phyloP scores from a whole-genome alignment of 2,888 invertebrate genomes.

The Crocallis elinguaria region DNA sequence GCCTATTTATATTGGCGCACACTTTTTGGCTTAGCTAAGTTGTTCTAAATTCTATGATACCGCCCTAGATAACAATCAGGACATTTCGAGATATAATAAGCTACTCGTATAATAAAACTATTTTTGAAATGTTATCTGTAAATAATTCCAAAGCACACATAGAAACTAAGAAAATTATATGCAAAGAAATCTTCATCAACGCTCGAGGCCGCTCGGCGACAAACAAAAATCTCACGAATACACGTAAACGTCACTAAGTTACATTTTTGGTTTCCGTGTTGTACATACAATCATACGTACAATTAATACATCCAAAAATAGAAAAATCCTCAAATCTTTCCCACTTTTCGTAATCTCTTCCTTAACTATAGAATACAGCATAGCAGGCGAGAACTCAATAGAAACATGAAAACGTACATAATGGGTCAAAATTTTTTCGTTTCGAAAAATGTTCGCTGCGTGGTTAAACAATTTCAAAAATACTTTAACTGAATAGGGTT shows the following conservation, averaged over 20 bases:
- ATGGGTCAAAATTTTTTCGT: slow-evolving; percentile 45
- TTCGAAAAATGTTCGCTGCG: slow-evolving; percentile 45
- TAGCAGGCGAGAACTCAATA: slow-evolving; percentile 28
- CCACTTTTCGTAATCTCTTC: slow-evolving; percentile 27
- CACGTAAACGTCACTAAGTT: slow-evolving; percentile 52
- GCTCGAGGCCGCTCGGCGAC: slow-evolving; percentile 29
- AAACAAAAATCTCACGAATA: slow-evolving; percentile 56
- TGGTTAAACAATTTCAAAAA: slow-evolving; percentile 48
- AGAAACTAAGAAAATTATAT: slow-evolving; percentile 12
- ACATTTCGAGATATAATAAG: slow-evolving; percentile 13
- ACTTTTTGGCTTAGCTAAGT: slow-evolving; percentile 78
- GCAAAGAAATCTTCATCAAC: slow-evolving; percentile 21
- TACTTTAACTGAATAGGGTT: slow-evolving; percentile 26
- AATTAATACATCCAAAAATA: slow-evolving; percentile 72
- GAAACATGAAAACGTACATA: slow-evolving; percentile 57
- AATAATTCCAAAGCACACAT: slow-evolving; percentile 28
- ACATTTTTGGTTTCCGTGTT: slow-evolving; percentile 72
- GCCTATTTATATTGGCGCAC: slow-evolving; percentile 66
- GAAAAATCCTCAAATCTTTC: slow-evolving; percentile 31
- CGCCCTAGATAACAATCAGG: slow-evolving; percentile 9
- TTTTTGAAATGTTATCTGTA: slow-evolving; percentile 21
- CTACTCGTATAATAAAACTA: slow-evolving; percentile 25
- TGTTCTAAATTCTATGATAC: slow-evolving; percentile 45
- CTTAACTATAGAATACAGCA: slow-evolving; percentile 21
- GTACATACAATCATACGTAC: slow-evolving; percentile 69